Evolutionary conservation across 2,797 vertebrate genomes (phyloP).

Genomic region (Furcifer pardalis): DNA sequence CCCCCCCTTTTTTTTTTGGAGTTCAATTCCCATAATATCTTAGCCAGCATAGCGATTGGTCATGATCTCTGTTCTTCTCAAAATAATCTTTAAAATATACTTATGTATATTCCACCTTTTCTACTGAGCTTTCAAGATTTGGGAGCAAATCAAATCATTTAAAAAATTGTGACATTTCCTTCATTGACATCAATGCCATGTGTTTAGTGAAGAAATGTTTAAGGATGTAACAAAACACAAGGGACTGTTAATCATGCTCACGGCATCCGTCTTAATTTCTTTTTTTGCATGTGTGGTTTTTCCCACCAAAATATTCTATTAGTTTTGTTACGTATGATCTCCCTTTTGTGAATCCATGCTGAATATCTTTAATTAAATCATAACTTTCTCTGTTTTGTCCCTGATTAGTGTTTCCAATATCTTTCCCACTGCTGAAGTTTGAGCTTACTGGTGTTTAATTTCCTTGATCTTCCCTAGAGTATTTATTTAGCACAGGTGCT

Average conservation of each 20-base stretch:
- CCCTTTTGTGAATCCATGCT: conserved; percentile 81
- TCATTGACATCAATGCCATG: not conserved
- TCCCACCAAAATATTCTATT: conserved; percentile 74
- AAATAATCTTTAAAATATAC: not conserved
- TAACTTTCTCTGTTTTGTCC: conserved; percentile 80
- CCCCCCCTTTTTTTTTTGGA: no score
- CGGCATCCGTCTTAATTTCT: conserved; percentile 65
- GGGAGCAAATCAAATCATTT: not conserved
- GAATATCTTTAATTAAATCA: conserved; percentile 85
- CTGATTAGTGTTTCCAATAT: conserved; percentile 78
- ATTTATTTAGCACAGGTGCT: conserved; percentile 68
- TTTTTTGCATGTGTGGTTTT: conserved; percentile 55
- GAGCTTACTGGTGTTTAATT: conserved; percentile 76
- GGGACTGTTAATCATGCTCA: conserved; percentile 65
- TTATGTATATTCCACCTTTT: conserved; percentile 40
- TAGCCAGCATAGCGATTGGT: no score
- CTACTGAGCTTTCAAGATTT: conserved; percentile 44
- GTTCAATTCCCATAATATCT: no score
- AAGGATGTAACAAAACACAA: conserved; percentile 53
- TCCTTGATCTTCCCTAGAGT: conserved; percentile 71
- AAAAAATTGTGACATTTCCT: not conserved
- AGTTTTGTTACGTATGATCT: conserved; percentile 79
- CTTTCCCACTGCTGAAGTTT: conserved; percentile 73
- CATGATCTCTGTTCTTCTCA: no score
- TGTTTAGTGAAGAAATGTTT: conserved; percentile 51